A percentile compares a stretch with the other conserved stretches of the same genome.
Conservation (phyloP, 2,888 invertebrate genomes). For the Tromatobia lineatoria region DNA sequence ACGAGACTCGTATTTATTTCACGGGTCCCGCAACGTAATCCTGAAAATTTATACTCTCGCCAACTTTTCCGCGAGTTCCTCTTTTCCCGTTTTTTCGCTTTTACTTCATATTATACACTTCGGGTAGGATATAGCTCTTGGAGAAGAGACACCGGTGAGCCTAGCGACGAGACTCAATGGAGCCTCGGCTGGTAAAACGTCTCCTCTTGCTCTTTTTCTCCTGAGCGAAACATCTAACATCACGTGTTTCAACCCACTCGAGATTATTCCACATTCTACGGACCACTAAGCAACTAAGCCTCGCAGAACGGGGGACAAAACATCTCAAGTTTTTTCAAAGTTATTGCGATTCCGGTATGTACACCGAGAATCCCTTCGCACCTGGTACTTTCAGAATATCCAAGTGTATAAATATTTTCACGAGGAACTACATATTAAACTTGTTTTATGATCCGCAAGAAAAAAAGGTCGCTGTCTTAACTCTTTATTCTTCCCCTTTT, state of each 20-base stretch:
- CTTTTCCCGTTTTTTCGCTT: conserved; percentile 57
- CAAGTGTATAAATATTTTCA: conserved; percentile 35
- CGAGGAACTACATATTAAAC: conserved; percentile 66
- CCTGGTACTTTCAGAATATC: conserved; percentile 49
- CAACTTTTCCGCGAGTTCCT: conserved; percentile 66
- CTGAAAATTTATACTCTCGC: conserved; percentile 73
- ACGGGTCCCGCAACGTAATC: conserved; percentile 69
- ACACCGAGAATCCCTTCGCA: conserved; percentile 43
- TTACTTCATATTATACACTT: conserved; percentile 50
- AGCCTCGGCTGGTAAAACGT: conserved; percentile 50
- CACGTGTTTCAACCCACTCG: conserved; percentile 22
- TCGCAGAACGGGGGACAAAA: conserved; percentile 18
- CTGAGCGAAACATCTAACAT: conserved; percentile 23
- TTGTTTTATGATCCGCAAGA: conserved; percentile 63
- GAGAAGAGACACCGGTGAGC: conserved; percentile 57
- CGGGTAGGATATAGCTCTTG: conserved; percentile 63
- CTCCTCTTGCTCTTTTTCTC: conserved; percentile 8
- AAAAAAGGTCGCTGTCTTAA: conserved; percentile 37
- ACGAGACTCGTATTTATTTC: conserved; percentile 73
- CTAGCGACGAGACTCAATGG: conserved; percentile 44
- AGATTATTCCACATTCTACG: conserved; percentile 57
- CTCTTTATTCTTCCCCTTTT: conserved; percentile 24
- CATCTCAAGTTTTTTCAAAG: conserved; percentile 25
- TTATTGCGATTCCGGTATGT: conserved; percentile 34
- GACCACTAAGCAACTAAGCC: conserved; percentile 16